Percentiles rank a stretch among this genome's conserved stretches.
Conservation (phyloP, 2,888 invertebrate species). For the Xylophagus ater region DNA sequence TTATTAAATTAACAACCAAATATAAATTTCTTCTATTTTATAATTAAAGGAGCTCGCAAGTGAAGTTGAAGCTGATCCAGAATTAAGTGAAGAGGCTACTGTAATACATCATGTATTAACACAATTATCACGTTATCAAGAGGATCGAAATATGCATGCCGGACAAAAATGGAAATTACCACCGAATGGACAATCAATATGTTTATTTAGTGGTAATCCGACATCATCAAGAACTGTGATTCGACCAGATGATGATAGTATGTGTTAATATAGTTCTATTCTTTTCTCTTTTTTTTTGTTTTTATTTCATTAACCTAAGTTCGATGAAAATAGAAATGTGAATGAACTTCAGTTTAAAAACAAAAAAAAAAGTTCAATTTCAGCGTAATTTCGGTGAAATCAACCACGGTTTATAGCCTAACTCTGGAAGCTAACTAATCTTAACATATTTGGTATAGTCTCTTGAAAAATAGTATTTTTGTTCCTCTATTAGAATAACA, state of each 20-base stretch:
- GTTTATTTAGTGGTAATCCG: slow-evolving; percentile 48
- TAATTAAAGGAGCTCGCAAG: slow-evolving; percentile 51
- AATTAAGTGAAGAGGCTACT: slow-evolving; percentile 54
- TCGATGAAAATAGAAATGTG: too few relatives aligned
- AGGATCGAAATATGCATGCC: slow-evolving; percentile 46
- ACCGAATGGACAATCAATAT: slow-evolving; percentile 56
- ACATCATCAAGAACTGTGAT: slow-evolving; percentile 47
- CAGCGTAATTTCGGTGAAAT: too few relatives aligned
- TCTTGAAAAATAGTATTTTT: too few relatives aligned
- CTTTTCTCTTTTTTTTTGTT: too few relatives aligned
- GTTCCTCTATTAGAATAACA: too few relatives aligned
- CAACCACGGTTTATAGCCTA: too few relatives aligned
- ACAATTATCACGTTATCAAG: slow-evolving; percentile 49
- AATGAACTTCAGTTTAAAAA: too few relatives aligned
- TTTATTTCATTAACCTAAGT: too few relatives aligned
- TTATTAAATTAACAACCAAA: too few relatives aligned
- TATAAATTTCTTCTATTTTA: not conserved
- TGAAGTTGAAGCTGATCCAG: slow-evolving; percentile 56
- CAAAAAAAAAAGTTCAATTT: too few relatives aligned
- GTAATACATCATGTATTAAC: slow-evolving; percentile 58
- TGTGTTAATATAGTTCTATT: slow-evolving; percentile 25
- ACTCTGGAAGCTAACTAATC: too few relatives aligned
- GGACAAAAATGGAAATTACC: slow-evolving; percentile 61
- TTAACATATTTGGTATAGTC: too few relatives aligned
- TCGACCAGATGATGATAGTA: slow-evolving; percentile 56